A percentile compares a stretch with the other conserved stretches of the same genome.
Evolutionary conservation across 23 tunicate species (phyloP).

Genomic region (Clavelina lepadiformis): DNA sequence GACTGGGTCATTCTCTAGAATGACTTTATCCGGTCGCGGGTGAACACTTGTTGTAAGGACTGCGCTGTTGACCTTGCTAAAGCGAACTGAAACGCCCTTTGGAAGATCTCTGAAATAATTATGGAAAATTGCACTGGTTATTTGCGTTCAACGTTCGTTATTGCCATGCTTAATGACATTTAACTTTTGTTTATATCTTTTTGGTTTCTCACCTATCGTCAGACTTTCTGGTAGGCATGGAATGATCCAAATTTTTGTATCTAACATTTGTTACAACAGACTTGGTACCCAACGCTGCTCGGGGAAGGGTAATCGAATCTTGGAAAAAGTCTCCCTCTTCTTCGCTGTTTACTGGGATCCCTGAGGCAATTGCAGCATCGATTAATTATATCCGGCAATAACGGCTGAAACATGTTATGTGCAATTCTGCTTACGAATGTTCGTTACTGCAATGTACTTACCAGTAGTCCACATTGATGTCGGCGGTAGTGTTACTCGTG

Average conservation of each 20-base stretch:
- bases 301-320: constrained; percentile 56
- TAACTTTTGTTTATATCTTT: too few species aligned
- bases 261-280: constrained; percentile 77
- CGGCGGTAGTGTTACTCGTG: too few species aligned
- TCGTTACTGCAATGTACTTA: too few species aligned
- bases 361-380: too few species aligned
- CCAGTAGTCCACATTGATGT: too few species aligned
- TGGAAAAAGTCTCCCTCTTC: constrained; percentile 19
- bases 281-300: constrained; percentile 38
- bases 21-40: constrained; percentile 38
- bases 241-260: constrained; percentile 46
- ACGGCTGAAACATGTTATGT: too few species aligned
- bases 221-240: constrained; percentile 53
- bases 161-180: too few species aligned
- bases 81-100: constrained; percentile 11
- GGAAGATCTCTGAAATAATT: constrained; percentile 1
- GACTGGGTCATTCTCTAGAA: constrained; percentile 61
- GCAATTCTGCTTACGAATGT: too few species aligned
- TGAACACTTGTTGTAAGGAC: constrained; percentile 73
- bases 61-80: constrained; percentile 54
- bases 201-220: constrained; percentile 49
- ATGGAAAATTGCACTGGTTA: too few species aligned
- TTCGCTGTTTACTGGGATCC: constrained; percentile 3
- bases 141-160: too few species aligned
- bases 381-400: too few species aligned